phyloP scores from a whole-genome alignment of 1,140 invertebrate genomes.

The Alviniconcha marisindica region DNA sequence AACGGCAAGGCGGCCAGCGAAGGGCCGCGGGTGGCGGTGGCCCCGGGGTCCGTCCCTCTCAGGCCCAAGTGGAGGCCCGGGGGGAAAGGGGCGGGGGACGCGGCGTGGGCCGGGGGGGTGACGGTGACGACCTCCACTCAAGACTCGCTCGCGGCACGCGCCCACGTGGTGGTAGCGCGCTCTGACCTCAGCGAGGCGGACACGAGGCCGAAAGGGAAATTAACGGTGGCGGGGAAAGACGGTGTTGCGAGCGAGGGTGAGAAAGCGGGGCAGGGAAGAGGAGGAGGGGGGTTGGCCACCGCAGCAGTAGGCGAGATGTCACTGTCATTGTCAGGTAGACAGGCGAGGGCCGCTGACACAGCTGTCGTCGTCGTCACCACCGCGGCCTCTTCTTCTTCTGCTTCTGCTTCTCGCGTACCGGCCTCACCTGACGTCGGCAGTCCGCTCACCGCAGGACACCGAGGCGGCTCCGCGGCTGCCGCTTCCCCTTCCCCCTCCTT shows the following conservation, averaged over 20 bases:
- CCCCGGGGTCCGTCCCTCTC: neutral
- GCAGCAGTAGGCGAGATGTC: no score
- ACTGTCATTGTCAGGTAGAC: no score
- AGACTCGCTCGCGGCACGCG: neutral
- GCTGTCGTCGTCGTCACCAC: neutral
- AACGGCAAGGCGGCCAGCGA: neutral
- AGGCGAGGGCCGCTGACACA: no score
- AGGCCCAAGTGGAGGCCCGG: neutral
- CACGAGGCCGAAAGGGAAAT: neutral
- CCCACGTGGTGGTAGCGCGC: neutral
- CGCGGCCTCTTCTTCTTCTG: neutral
- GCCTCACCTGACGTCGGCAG: neutral
- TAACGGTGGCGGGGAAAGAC: neutral
- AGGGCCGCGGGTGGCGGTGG: no score
- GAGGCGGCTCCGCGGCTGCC: neutral
- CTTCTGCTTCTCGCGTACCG: neutral
- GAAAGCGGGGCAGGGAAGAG: neutral
- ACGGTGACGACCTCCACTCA: no score
- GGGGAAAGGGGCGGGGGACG: neutral
- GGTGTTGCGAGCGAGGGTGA: neutral
- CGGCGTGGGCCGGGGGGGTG: neutral
- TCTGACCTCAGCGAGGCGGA: neutral
- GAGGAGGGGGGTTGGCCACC: neutral
- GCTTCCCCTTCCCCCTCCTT: neutral
- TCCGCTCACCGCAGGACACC: neutral